These are phyloP conservation scores for Ophioderma brevispina DNA, from an alignment of 35 echinoderm and acorn worm genomes.

Conservation along the genomic window DNA sequence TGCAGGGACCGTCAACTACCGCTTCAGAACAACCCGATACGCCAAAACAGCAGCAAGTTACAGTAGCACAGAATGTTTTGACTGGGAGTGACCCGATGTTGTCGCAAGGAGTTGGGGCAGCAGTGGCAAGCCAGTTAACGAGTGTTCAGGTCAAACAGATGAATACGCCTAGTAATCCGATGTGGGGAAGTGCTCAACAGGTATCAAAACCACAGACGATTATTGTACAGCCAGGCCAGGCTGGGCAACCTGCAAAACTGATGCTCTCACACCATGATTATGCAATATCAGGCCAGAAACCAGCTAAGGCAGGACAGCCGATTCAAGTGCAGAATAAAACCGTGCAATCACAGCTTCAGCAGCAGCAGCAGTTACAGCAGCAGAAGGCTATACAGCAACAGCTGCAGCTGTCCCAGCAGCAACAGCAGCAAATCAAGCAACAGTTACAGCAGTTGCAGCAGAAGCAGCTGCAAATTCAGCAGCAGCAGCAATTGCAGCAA, in stretches of 20 bases:
- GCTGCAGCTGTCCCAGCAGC: conserved; percentile 1
- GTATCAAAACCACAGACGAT: neutral
- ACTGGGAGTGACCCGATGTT: neutral
- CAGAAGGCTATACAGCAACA: conserved; percentile 1
- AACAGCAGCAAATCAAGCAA: conserved; percentile 12
- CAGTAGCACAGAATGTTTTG: neutral
- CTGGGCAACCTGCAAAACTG: neutral
- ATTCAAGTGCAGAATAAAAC: neutral
- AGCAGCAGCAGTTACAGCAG: conserved; percentile 13
- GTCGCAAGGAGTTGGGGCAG: neutral
- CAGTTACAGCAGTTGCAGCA: conserved; percentile 21
- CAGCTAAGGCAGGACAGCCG: neutral
- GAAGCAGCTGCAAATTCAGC: conserved; percentile 18
- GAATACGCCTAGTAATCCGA: neutral
- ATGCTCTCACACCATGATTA: neutral
- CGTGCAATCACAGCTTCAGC: conserved; percentile 28
- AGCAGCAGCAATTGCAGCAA: conserved; percentile 14
- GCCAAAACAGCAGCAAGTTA: neutral
- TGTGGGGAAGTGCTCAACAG: neutral
- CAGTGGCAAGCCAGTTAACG: neutral
- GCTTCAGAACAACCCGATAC: neutral
- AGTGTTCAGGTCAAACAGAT: neutral
- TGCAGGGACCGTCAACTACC: neutral
- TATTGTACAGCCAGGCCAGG: neutral
- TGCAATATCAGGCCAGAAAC: neutral